Base-by-base conservation (phyloP, 2,888 invertebrate species). In the Chesias legatella region DNA sequence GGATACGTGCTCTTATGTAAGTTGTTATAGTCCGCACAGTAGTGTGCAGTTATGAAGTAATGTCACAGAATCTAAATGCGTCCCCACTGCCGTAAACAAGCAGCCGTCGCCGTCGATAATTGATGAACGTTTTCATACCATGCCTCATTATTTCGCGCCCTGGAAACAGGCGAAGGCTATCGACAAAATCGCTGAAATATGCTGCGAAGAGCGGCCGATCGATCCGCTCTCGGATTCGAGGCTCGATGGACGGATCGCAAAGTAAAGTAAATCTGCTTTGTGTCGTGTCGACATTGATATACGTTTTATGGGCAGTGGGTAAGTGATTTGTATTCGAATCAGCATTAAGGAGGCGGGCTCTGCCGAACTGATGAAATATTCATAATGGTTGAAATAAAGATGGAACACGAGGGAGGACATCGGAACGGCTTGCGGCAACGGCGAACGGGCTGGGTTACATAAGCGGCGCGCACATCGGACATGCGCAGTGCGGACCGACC, bases 71-170 rank as follows among this genome's bases (percentile, higher is more conserved):
- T 75, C 86, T 85, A 85, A 81, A 85, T 82, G 82, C 81, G 84
- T 80, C 76, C 79, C 66, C 68, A 74, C 58, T 74, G 73, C 78
- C 70, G 83, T 84, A 86, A 86, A 85, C 84, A 84, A 76, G 75
- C 69, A 60, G 66, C 75, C 73, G 75, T 76, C 77, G 68, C 78
- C 70, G 76, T 76, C 84, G 85, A 84, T 86, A 86, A 88, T 86
- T 85, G 85, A 85, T 77, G 79, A 78, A 77, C 82, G 76, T 79
- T 85, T 80, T 79, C 82, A 78, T 82, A 70, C 69, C 72, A 71
- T 62, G 67, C 77, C 79, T 88, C 85, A 83, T 88, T 86, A 86
- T 77, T 79, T 73, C 73, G 73, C 75, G 85, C 79, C 78, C 83
- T 78, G 77, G 72, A 85, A 83, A 73, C 66, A 56, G 64, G 58